Evolutionary conservation across 2,113 vertebrate genomes (phyloP).

Genomic region (Microcebus jonahi): DNA sequence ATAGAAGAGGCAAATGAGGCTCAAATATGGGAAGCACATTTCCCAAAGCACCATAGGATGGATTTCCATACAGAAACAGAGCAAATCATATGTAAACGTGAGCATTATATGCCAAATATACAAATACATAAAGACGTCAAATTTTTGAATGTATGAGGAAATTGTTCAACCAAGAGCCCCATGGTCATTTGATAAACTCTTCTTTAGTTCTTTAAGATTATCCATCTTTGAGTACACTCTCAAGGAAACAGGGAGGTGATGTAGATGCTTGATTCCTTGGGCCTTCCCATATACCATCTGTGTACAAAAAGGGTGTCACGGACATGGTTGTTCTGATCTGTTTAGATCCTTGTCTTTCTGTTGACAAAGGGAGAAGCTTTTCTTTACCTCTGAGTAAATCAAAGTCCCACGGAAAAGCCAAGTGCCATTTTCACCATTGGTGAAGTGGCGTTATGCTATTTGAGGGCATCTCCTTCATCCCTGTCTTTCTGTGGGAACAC

Average conservation of each 20-base stretch:
- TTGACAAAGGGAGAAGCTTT: background rate
- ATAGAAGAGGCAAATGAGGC: background rate
- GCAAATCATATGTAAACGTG: background rate
- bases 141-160: background rate
- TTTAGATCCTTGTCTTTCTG: background rate
- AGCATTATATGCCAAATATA: background rate
- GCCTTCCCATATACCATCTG: background rate
- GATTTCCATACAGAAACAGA: background rate
- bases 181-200: background rate
- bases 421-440: background rate
- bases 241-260: slow-evolving; percentile 55
- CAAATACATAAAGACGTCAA: background rate
- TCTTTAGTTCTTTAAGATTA: background rate
- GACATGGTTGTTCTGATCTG: background rate
- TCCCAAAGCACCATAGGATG: background rate
- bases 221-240: slow-evolving; percentile 65
- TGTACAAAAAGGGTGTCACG: background rate
- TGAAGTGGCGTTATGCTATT: background rate
- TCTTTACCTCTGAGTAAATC: slow-evolving; percentile 2
- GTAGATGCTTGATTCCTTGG: background rate
- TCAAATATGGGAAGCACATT: background rate
- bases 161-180: background rate
- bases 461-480: background rate
- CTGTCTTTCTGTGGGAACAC: background rate
- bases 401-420: background rate